Base-by-base conservation (phyloP, 2,888 invertebrate genomes). In the Fragum fragum region DNA sequence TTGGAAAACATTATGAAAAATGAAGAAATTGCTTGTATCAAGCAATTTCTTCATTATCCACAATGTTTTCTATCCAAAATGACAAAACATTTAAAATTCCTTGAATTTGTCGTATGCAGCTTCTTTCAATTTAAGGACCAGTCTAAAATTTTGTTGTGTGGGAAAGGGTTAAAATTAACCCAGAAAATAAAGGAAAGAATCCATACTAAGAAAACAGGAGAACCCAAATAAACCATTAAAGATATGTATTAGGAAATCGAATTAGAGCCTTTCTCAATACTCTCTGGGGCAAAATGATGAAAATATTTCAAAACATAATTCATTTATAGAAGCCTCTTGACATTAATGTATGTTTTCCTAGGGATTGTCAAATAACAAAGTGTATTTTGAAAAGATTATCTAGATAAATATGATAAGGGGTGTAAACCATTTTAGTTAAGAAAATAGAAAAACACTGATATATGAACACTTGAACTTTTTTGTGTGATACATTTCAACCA, bases 281-380 rank as follows among this genome's bases (percentile, higher is more conserved):
- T 36, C 42, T 42, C n/a, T 42, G 16, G 42, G 66, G 42, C 66
- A 61, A 61, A 66, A 18, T 32, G 66, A 28, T 23, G 26, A 66
- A 42, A 66, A 66, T 23, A 42, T 21, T 42, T 66, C n/a, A 42
- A 66, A 66, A 39, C 42, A 66, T 66, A 42, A 42, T 66, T 66
- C 66, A 66, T 66, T 39, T 42, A 23, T 66, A 39, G 11, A 42
- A 9, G 21, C 36, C 42, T 26, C 42, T 23, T 66, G 66, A 66
- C 66, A 66, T 39, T 66, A 66, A 66, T 42, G 66, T 66, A 66
- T 66, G 66, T 66, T 66, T 66, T 66, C 23, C 23, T 66, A 42
- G 42, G 66, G 36, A 36, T 66, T 42, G 42, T 39, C 66, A 39
- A 42, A 66, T 42, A n/a, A 66, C 42, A 42, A 66, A 66, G 66